Evolutionary conservation across 2,888 invertebrate genomes (phyloP).

Genomic region (Athalia circularis): DNA sequence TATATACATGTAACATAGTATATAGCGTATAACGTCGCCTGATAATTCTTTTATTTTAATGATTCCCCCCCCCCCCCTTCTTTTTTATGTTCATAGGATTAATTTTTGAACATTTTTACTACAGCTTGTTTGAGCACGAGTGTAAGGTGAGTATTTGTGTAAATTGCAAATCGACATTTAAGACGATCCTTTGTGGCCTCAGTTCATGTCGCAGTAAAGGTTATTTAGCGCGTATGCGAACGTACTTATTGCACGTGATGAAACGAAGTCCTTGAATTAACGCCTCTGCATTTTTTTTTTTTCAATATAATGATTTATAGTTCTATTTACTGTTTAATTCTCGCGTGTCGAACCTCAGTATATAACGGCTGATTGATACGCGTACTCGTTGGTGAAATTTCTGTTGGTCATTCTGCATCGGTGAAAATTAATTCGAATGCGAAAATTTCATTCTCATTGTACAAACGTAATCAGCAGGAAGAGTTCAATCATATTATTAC

Average conservation of each 20-base stretch:
- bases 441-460: not conserved
- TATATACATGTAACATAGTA: too few relatives aligned
- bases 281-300: constrained; percentile 32
- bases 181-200: not conserved
- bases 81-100: not conserved
- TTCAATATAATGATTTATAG: constrained; percentile 23
- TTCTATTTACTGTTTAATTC: constrained; percentile 9
- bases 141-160: constrained; percentile 4
- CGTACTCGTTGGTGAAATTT: too few relatives aligned
- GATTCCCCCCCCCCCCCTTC: not conserved
- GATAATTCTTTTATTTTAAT: not conserved
- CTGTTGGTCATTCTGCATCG: too few relatives aligned
- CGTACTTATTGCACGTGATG: not conserved
- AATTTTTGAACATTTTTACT: not conserved
- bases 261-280: constrained; percentile 19
- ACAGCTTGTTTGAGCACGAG: not conserved
- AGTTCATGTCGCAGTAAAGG: constrained; percentile 7
- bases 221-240: not conserved
- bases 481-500: too few relatives aligned
- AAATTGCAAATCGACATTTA: constrained; percentile 16
- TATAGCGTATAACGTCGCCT: not conserved
- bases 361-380: constrained; percentile 15
- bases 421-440: too few relatives aligned
- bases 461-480: not conserved
- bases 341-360: constrained; percentile 11